Evolutionary conservation across 2,113 vertebrate genomes (phyloP), one percentile per base, ranked within the genome.

Genomic region (Cettia cetti): DNA sequence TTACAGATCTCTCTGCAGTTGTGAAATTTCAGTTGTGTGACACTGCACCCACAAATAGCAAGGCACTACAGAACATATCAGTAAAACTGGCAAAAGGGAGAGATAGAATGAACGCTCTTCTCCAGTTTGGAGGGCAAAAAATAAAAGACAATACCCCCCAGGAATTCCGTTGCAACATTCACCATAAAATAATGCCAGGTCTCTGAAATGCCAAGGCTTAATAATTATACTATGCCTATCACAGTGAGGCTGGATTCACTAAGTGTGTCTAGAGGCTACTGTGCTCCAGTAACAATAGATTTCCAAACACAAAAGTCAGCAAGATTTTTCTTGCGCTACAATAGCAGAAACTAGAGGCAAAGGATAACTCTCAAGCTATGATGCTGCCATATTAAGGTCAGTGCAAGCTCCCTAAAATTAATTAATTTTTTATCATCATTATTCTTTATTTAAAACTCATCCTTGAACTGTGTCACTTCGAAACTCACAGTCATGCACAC

Each of bases 21-120:
- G 87, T 63, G 61, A 82, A 71, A 78, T 76, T 84, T 91, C 77
- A 40, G n/a, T 47, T 75, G 65, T 79, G 63, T 79, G 57, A 78
- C 61, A 68, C 40, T 31, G 53, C 49, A 86, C 47, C 23, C 69
- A 60, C 80, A 89, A 76, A 66, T 19, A 70, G 45, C 52, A 63
- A 78, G 35, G 76, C 10, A 3, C 74, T 68, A 37, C n/a, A 82
- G 65, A 91, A 37, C 11, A 18, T 39, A 35, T 10, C 56, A 71
- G n/a, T 33, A 69, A 86, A 86, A 31, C 21, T 45, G 40, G 33
- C 53, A 27, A 84, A 89, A 56, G 5, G 35, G 6, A 66, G 60
- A 84, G 35, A 66, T 7, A 13, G 20, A 84, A 78, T 26, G 28
- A 89, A 76, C 7, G 0, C 39, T 82, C 2, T 89, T 68, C 35